Conservation (phyloP, 1,140 invertebrate genomes). For the Drosophila busckii region DNA sequence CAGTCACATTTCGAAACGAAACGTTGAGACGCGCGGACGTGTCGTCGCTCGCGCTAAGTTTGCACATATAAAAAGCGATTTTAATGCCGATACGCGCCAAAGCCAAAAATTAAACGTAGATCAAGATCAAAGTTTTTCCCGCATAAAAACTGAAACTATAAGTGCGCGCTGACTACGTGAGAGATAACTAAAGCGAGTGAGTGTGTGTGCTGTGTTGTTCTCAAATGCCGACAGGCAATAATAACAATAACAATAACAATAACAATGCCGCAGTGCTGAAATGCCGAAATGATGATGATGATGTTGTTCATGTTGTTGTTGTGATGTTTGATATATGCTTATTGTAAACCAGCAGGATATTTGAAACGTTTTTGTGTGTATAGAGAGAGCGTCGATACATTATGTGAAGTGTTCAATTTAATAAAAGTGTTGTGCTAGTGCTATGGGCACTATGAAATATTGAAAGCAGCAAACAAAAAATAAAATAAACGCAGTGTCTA, state of each 20-base stretch:
- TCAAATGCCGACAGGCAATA: slow-evolving; percentile 20
- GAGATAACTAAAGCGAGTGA: background rate
- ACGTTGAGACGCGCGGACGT: slow-evolving; percentile 39
- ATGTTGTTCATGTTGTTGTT: slow-evolving; percentile 22
- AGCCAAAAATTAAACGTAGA: too few relatives aligned
- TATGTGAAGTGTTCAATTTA: slow-evolving; percentile 52
- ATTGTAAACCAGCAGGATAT: slow-evolving; percentile 49
- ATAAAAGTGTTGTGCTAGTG: slow-evolving; percentile 20
- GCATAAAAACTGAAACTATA: background rate
- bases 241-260: slow-evolving; percentile 28
- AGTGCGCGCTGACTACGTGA: background rate
- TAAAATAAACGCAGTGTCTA: slow-evolving; percentile 27
- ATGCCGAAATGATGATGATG: slow-evolving; percentile 17
- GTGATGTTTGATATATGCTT: too few relatives aligned
- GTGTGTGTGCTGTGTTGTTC: slow-evolving; percentile 3
- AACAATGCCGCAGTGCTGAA: slow-evolving; percentile 28
- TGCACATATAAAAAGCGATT: slow-evolving; percentile 18
- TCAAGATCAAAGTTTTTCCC: slow-evolving; percentile 27
- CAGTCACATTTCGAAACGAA: slow-evolving; percentile 15
- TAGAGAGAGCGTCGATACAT: slow-evolving; percentile 20
- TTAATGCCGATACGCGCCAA: slow-evolving; percentile 11
- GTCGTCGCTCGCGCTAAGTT: slow-evolving; percentile 9
- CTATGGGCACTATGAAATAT: slow-evolving; percentile 45
- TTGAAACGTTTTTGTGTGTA: slow-evolving; percentile 19
- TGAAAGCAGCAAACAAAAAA: slow-evolving; percentile 56